Evolutionary conservation across 2,797 vertebrate species (phyloP).

Genomic region (Lepidocolaptes lacrymiger): DNA sequence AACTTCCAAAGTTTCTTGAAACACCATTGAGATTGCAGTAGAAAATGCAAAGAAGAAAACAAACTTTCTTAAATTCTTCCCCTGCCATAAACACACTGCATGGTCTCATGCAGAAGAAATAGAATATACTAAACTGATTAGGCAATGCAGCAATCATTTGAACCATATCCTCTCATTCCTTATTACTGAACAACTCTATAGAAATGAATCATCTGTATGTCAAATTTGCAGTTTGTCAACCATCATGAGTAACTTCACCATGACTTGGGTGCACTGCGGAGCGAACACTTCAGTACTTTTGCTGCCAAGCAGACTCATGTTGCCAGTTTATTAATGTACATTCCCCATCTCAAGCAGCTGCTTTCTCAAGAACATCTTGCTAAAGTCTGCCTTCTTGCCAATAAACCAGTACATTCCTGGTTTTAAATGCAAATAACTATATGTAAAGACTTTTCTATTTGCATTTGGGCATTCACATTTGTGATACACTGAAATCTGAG

Average conservation of each 20-base stretch:
- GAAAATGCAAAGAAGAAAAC: background rate
- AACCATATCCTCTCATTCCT: background rate
- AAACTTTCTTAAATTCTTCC: background rate
- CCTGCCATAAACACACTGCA: background rate
- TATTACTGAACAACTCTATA: background rate
- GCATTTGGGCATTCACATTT: background rate
- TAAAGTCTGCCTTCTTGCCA: background rate
- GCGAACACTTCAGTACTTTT: background rate
- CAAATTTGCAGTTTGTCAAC: background rate
- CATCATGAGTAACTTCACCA: background rate
- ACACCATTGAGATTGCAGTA: background rate
- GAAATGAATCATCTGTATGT: background rate
- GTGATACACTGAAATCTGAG: background rate
- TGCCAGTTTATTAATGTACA: background rate
- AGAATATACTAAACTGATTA: background rate
- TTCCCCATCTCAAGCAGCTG: background rate
- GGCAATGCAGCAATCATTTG: background rate
- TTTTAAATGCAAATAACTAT: background rate
- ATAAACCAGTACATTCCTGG: background rate
- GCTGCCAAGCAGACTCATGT: background rate
- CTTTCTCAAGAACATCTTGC: background rate
- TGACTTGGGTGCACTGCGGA: background rate
- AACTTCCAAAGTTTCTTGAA: background rate
- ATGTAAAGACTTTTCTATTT: background rate
- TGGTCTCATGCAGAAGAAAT: background rate